phyloP scores from a whole-genome alignment of 2,113 vertebrate genomes.

The Leucopsar rothschildi region DNA sequence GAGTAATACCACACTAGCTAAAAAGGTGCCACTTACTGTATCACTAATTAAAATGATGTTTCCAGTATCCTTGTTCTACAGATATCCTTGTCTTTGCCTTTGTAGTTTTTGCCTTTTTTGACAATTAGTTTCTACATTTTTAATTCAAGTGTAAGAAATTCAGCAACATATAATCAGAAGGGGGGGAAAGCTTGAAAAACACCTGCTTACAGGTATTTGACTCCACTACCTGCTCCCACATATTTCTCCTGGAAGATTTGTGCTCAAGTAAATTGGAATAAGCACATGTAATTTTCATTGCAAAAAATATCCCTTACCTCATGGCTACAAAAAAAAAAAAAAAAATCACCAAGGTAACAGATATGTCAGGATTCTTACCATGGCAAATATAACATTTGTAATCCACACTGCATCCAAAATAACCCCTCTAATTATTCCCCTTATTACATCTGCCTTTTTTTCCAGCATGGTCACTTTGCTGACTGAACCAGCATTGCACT shows the following conservation, averaged over 20 bases:
- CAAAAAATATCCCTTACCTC: neutral
- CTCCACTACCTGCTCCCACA: neutral
- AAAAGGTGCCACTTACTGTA: neutral
- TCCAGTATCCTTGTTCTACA: neutral
- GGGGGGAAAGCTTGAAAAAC: neutral
- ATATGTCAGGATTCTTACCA: neutral
- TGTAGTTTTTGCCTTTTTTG: neutral
- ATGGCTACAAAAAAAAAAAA: neutral
- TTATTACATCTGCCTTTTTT: neutral
- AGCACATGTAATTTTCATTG: neutral
- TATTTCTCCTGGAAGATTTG: neutral
- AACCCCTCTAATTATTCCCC: neutral
- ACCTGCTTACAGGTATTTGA: neutral
- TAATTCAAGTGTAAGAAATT: neutral
- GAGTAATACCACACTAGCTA: neutral
- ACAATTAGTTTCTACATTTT: neutral
- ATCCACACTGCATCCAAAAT: slow-evolving; percentile 1
- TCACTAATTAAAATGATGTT: neutral
- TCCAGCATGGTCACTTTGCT: neutral
- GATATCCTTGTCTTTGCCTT: neutral
- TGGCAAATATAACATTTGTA: neutral
- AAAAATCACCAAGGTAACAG: neutral
- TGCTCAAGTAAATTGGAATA: neutral
- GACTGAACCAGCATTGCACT: neutral
- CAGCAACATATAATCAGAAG: neutral